phyloP scores from a whole-genome alignment of 1,140 invertebrate genomes.

The Rhyzopertha dominica region DNA sequence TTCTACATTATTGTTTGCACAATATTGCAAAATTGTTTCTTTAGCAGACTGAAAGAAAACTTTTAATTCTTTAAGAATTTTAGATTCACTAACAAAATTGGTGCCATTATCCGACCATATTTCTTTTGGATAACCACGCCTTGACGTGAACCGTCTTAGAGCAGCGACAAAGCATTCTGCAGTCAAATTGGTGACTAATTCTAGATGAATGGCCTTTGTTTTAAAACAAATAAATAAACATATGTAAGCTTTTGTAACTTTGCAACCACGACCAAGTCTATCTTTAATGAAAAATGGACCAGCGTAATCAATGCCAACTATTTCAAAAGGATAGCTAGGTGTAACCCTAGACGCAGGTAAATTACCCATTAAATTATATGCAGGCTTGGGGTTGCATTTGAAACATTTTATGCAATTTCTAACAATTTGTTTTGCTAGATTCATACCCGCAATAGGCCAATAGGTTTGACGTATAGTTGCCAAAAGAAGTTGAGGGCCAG shows the following conservation, averaged over 20 bases:
- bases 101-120: constrained; percentile 29
- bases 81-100: constrained; percentile 21
- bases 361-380: constrained; percentile 32
- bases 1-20: no score
- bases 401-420: constrained; percentile 19
- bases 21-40: no score
- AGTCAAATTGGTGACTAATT: constrained; percentile 28
- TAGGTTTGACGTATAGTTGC: constrained; percentile 24
- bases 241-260: constrained; percentile 24
- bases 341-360: constrained; percentile 34
- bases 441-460: constrained; percentile 14
- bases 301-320: constrained; percentile 37
- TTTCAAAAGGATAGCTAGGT: constrained; percentile 29
- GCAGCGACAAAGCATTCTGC: constrained; percentile 26
- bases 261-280: constrained; percentile 20
- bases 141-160: constrained; percentile 32
- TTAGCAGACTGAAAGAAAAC: no score
- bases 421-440: constrained; percentile 16
- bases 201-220: constrained; percentile 39
- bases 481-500: constrained; percentile 28
- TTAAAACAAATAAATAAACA: constrained; percentile 34
- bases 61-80: no score
- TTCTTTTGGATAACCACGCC: constrained; percentile 27
- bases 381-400: constrained; percentile 9
- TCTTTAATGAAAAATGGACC: constrained; percentile 34